Evolutionary conservation across 2,888 invertebrate species (phyloP), one percentile per base, ranked within the genome.

Genomic region (Bugulina stolonifera): DNA sequence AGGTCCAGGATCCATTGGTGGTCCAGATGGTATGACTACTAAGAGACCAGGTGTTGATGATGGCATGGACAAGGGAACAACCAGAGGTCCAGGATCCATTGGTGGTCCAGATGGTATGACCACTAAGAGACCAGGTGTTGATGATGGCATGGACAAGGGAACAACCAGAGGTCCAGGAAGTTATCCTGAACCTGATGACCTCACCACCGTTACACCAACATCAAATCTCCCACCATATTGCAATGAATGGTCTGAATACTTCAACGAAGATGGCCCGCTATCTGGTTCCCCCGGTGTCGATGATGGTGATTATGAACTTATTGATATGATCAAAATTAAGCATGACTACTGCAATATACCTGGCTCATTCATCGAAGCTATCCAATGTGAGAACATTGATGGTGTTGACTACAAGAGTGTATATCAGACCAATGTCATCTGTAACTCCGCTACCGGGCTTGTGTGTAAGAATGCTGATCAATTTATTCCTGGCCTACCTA

Each of bases 381-480:
- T 64, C n/a, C 32, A 64, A 14, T 64, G 64, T 32, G 5, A 25
- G 5, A 25, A 14, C 2, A 34, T 29, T 64, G 27, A 64, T 34
- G 64, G 64, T 14, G 5, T 14, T 10, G 29, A 64, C n/a, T 64
- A 32, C 10, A 32, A 3, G 2, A 25, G 18, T 3, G 64, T 27
- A 29, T 10, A 34, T 34, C 64, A 64, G 43, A 29, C 5, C 3
- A 22, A 18, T 23, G 78, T 79, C 0, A 74, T 72, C 18, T 82
- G 82, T 73, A 77, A 80, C 72, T 81, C 92, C 73, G 89, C 91
- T 77, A 86, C 87, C 22, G 93, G 93, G 0, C 85, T 93, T 0
- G 83, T 89, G 2, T 64, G 64, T 34, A 64, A 64, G 27, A 64
- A 64, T 32, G 18, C 32, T 64, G 29, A 29, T 14, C 64, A 64